A percentile compares a stretch with the other conserved stretches of the same genome.
Conservation (phyloP, 2,888 invertebrate genomes). For the Druceiella hillmani region DNA sequence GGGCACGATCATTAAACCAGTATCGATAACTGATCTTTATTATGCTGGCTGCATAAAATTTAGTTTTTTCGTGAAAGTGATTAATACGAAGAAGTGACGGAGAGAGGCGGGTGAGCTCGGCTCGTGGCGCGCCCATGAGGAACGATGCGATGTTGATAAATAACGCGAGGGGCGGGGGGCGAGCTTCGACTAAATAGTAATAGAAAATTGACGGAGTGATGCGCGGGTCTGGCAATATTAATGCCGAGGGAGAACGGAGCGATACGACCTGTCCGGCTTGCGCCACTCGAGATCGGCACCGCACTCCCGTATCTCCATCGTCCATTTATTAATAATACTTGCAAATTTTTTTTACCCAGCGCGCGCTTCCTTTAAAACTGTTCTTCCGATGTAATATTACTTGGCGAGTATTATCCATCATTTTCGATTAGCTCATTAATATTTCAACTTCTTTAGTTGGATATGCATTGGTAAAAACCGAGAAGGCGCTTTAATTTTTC, state of each 20-base stretch:
- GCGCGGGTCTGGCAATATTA: constrained; percentile 48
- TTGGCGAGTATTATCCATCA: no score
- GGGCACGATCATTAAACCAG: constrained; percentile 29
- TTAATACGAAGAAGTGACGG: constrained; percentile 42
- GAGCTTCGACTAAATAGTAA: constrained; percentile 48
- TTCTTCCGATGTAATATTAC: no score
- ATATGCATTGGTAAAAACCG: no score
- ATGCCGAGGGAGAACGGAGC: no score
- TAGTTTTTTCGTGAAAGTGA: constrained; percentile 46
- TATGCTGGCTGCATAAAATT: constrained; percentile 26
- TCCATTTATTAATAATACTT: neutral
- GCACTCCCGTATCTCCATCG: neutral
- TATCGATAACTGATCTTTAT: constrained; percentile 42
- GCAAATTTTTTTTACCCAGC: no score
- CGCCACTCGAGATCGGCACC: constrained; percentile 36
- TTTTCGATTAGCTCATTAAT: no score
- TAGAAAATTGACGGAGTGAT: constrained; percentile 46
- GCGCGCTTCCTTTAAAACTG: no score
- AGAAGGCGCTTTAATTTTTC: no score
- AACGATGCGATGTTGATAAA: neutral
- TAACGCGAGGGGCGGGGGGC: constrained; percentile 27
- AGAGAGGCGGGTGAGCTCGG: neutral
- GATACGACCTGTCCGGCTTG: constrained; percentile 49
- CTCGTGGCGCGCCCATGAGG: neutral
- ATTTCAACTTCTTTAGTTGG: no score